Conservation (phyloP, 2,888 invertebrate genomes). For the Drosophila macrospina region DNA sequence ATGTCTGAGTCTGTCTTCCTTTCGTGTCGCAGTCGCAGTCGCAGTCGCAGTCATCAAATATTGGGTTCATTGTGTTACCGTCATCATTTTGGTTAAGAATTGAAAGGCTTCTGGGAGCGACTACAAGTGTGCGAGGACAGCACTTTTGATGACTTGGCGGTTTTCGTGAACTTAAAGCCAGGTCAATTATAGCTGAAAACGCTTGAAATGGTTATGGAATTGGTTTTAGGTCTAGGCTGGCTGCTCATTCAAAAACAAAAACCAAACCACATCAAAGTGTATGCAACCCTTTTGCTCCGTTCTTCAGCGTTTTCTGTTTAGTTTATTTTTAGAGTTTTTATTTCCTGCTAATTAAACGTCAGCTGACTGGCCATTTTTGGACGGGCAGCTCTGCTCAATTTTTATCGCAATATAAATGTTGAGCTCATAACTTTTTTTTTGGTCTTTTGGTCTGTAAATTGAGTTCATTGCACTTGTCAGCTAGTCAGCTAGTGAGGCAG, state of each 20-base stretch:
- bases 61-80: constrained; percentile 27
- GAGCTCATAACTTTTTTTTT: constrained; percentile 57
- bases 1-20: constrained; percentile 8
- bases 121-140: constrained; percentile 24
- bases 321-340: constrained; percentile 34
- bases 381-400: constrained; percentile 54
- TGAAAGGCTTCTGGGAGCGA: constrained; percentile 37
- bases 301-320: not conserved
- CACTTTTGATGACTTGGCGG: constrained; percentile 57
- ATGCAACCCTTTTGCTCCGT: constrained; percentile 28
- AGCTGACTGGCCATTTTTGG: constrained; percentile 54
- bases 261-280: constrained; percentile 71
- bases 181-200: constrained; percentile 61
- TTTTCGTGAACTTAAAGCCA: constrained; percentile 53
- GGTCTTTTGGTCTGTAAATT: constrained; percentile 57
- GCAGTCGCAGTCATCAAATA: not conserved
- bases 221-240: constrained; percentile 11
- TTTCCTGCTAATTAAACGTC: constrained; percentile 70
- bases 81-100: constrained; percentile 36
- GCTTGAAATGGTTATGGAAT: constrained; percentile 28
- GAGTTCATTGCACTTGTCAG: constrained; percentile 79
- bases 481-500: constrained; percentile 39
- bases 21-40: constrained; percentile 3
- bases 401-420: constrained; percentile 68
- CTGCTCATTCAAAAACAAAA: not conserved